Evolutionary conservation across 2,888 invertebrate genomes (phyloP).

Genomic region (Rhagium mordax): DNA sequence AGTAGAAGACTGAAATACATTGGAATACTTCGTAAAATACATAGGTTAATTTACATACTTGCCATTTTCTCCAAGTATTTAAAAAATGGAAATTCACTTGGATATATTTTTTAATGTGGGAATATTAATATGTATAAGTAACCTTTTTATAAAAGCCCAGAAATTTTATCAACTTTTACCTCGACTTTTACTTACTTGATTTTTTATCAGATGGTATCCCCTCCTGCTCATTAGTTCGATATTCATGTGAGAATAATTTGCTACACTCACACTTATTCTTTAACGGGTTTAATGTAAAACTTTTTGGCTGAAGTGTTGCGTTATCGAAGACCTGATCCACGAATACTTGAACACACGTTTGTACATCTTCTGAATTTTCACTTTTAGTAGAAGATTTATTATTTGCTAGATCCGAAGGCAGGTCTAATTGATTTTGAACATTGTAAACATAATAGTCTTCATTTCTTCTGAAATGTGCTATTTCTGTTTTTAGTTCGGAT

Average conservation of each 20-base stretch:
- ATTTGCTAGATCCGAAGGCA: not conserved
- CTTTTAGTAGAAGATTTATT: not conserved
- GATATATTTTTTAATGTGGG: no score
- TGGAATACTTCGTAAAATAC: no score
- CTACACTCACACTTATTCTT: not conserved
- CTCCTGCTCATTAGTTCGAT: not conserved
- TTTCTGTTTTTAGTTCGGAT: conserved; percentile 38
- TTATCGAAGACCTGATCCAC: not conserved
- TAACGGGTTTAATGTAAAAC: not conserved
- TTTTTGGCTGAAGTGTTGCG: no score
- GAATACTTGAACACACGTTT: not conserved
- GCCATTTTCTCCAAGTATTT: no score
- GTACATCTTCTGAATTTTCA: not conserved
- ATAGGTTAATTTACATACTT: no score
- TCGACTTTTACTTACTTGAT: not conserved
- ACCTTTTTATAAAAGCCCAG: no score
- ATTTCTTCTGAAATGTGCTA: conserved; percentile 27
- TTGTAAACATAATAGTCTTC: conserved; percentile 32
- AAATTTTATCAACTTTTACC: no score
- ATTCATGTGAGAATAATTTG: not conserved
- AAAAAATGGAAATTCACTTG: no score
- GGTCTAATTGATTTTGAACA: conserved; percentile 21
- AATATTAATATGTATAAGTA: no score
- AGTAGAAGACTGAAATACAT: no score
- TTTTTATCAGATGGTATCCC: not conserved